Percentiles rank a stretch among this genome's conserved stretches.
Conservation (phyloP, 2,113 vertebrate genomes). For the Xenus cinereus region DNA sequence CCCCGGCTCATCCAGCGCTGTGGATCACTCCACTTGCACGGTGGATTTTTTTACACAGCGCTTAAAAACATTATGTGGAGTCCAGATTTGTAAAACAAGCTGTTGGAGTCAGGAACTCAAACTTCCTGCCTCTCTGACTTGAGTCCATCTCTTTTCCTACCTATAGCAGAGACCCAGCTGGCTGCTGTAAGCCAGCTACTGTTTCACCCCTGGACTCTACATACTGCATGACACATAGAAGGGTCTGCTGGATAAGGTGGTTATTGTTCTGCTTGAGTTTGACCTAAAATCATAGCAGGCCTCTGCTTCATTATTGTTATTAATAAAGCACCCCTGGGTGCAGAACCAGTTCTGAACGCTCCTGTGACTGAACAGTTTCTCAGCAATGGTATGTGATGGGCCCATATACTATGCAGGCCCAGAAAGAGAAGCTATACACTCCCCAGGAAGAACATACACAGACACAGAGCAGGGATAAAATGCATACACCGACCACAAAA, state of each 20-base stretch:
- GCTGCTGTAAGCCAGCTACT: not conserved
- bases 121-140: not conserved
- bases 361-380: not conserved
- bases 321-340: not conserved
- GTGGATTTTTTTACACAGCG: not conserved
- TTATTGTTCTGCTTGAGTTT: not conserved
- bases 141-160: not conserved
- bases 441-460: not conserved
- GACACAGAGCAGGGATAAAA: not conserved
- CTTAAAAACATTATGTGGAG: not conserved
- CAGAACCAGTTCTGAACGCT: not conserved
- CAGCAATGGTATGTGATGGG: not conserved
- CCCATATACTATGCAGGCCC: not conserved
- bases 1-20: not conserved
- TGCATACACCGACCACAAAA: not conserved
- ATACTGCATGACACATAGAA: not conserved
- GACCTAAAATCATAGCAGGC: not conserved
- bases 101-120: not conserved
- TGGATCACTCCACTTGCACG: not conserved
- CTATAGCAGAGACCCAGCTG: not conserved
- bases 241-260: not conserved
- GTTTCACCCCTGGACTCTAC: not conserved
- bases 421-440: not conserved
- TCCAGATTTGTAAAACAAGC: not conserved
- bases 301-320: not conserved